Evolutionary conservation across 2,113 vertebrate genomes (phyloP), one percentile per base, ranked within the genome.

Genomic region (Marcusenius ussheri): DNA sequence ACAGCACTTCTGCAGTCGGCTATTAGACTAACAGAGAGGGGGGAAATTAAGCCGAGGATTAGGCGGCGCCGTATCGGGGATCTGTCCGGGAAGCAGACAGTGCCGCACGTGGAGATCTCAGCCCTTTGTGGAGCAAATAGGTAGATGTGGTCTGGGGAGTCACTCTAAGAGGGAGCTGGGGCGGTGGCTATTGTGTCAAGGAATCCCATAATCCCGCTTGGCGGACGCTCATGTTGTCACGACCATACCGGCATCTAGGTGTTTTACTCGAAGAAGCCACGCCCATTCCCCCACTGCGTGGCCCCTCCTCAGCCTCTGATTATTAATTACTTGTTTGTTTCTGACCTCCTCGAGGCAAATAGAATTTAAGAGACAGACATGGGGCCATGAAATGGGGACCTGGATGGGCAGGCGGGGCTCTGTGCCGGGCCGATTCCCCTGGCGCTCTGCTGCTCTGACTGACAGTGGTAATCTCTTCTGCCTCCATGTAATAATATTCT

Each of bases 401-500:
- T 17, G n/a, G n/a, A 11, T 11, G 62, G 62, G 62, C 62, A 11
- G 62, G n/a, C 10, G 9, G 62, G n/a, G 62, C 62, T 70, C 62
- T 42, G 74, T n/a, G 5, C 74, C 31, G 2, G 6, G 62, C 3
- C n/a, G 3, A 3, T 31, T 11, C 62, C 10, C 62, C n/a, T 11
- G 62, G 24, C 27, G 3, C 74, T 19, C 74, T 42, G 13, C 35
- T 6, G 15, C 35, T 80, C 83, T 84, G 83, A 84, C 21, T 84
- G 83, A 84, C 83, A 47, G 83, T 15, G 83, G 83, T 86, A 86
- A 86, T 86, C 83, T 86, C 47, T 50, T 5, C 83, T 24, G 46
- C 83, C 45, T 86, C 83, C 47, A 27, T 31, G 47, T 86, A 86
- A 86, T 86, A 86, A 86, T 86, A 86, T 86, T 86, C 83, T 31